phyloP scores from a whole-genome alignment of 2,113 vertebrate species.

The Zingel zingel region DNA sequence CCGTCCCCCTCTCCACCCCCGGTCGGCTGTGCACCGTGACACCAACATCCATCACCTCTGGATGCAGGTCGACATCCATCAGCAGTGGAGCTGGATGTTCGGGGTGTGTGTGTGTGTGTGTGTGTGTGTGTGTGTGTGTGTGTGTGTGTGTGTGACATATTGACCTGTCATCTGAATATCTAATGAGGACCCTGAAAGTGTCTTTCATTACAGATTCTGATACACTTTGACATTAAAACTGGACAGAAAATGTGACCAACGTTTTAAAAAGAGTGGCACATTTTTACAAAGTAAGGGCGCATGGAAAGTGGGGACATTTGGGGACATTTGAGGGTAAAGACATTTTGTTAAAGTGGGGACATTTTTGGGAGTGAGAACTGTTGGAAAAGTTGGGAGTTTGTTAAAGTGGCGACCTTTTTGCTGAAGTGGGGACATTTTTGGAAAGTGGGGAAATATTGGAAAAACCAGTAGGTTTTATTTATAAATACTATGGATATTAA shows the following conservation, averaged over 20 bases:
- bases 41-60: conserved; percentile 64
- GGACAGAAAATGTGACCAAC: background rate
- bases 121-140: conserved; percentile 10
- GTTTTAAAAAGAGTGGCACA: background rate
- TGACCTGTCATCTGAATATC: conserved; percentile 39
- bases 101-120: conserved; percentile 4
- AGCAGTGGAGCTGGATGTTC: background rate
- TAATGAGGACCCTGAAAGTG: conserved; percentile 25
- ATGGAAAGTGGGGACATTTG: background rate
- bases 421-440: background rate
- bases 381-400: no score
- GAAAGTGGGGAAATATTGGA: no score
- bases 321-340: background rate
- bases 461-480: no score
- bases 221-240: conserved; percentile 21
- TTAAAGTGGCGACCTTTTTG: background rate
- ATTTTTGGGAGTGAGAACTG: background rate
- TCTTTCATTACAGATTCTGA: conserved; percentile 7
- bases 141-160: conserved; percentile 29
- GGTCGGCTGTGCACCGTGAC: background rate
- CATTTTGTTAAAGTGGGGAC: background rate
- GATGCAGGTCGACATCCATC: conserved; percentile 61
- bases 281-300: background rate
- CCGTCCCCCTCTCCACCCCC: conserved; percentile 3
- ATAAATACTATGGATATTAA: no score